Evolutionary conservation across 2,113 vertebrate genomes (phyloP).

Genomic region (Columba livia): DNA sequence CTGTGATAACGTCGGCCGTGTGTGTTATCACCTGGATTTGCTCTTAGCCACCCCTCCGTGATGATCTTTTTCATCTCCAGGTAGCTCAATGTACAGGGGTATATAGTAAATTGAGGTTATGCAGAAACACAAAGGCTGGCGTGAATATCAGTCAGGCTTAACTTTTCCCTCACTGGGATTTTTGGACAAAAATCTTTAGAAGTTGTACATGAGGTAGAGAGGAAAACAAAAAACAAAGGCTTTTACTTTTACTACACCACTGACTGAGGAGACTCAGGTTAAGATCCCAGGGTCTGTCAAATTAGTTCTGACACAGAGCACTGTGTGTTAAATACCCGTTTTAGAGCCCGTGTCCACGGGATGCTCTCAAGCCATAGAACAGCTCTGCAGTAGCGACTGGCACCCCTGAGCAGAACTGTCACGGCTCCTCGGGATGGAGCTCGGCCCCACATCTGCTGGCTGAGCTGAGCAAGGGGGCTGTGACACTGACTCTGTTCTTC

Average conservation of each 20-base stretch:
- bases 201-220: neutral
- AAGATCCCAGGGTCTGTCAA: neutral
- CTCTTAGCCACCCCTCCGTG: neutral
- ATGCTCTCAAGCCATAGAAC: neutral
- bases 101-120: neutral
- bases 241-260: neutral
- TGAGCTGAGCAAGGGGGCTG: neutral
- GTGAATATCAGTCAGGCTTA: neutral
- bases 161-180: neutral
- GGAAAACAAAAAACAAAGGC: fast-evolving
- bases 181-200: neutral
- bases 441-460: neutral
- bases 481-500: neutral
- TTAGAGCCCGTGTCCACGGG: neutral
- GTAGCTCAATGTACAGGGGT: neutral
- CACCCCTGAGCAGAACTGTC: neutral
- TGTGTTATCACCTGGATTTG: neutral
- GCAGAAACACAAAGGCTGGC: neutral
- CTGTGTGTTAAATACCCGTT: neutral
- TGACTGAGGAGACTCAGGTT: neutral
- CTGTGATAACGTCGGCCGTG: neutral
- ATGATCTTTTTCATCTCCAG: neutral
- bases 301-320: neutral
- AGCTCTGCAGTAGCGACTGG: neutral
- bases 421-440: neutral